A percentile compares a stretch with the other conserved stretches of the same genome.
Evolutionary conservation across 2,888 invertebrate species (phyloP).

Genomic region (Sabellastarte sp.): DNA sequence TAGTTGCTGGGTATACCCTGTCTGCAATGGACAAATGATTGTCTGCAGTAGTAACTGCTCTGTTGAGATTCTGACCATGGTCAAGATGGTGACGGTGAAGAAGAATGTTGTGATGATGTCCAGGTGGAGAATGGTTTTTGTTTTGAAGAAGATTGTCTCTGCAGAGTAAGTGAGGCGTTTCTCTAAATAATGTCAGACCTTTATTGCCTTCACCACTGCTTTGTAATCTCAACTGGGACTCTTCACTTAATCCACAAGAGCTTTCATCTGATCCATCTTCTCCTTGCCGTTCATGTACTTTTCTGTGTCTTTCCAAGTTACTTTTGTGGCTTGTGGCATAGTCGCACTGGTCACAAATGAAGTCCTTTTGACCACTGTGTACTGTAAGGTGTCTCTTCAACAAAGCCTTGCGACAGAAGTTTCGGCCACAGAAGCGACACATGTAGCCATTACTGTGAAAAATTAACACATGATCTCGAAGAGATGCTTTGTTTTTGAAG

Average conservation of each 20-base stretch:
- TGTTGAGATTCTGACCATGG: not conserved
- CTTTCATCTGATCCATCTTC: not conserved
- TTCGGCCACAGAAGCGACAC: slow-evolving; percentile 56
- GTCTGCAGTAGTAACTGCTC: too few species aligned
- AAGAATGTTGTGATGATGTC: not conserved
- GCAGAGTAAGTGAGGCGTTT: too few species aligned
- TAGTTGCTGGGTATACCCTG: too few species aligned
- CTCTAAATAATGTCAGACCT: too few species aligned
- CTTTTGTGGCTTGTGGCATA: slow-evolving; percentile 62
- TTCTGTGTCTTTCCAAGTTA: slow-evolving; percentile 59
- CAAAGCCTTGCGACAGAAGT: slow-evolving; percentile 60
- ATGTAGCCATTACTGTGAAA: slow-evolving; percentile 58
- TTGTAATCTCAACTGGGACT: too few species aligned
- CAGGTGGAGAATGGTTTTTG: not conserved
- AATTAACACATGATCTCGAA: slow-evolving; percentile 55
- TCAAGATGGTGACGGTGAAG: not conserved
- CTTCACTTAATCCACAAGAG: not conserved
- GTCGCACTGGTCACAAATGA: slow-evolving; percentile 55
- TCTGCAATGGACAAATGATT: too few species aligned
- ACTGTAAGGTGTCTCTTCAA: slow-evolving; percentile 59
- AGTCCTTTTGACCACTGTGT: slow-evolving; percentile 60
- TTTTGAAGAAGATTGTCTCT: too few species aligned
- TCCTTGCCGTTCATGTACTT: slow-evolving; percentile 41
- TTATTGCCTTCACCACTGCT: too few species aligned
- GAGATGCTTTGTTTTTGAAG: slow-evolving; percentile 57